Evolutionary conservation across 2,797 vertebrate species (phyloP), one percentile per base, ranked within the genome.

Genomic region (Oophaga sylvatica): DNA sequence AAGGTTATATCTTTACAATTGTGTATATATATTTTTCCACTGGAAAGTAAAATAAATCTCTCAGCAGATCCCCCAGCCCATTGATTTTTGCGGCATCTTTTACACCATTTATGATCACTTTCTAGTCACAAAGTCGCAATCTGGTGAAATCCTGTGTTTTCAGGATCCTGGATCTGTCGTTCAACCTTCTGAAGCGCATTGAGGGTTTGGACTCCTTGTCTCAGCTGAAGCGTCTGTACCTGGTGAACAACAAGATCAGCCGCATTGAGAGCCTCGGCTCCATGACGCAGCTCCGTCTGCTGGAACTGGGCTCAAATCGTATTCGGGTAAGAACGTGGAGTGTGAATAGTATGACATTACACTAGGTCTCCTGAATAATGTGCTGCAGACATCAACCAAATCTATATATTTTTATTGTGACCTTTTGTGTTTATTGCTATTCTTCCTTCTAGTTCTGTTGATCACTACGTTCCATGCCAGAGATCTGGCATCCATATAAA

Each of bases 221-320:
- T 56, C 94, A 80, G 10, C 90, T 99, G 62, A 98, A 97, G 91
- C 99, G 98, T 86, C 97, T 99, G 90, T 99, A 99, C 93, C 93
- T 99, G 90, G 97, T 99, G 91, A 99, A 99, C 94, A 99, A 99
- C 91, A 99, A 99, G 95, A 98, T 99, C 87, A 90, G 90, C 89
- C 95, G 94, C 93, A 97, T 99, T 78, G 93, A 96, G 91, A 99
- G 97, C 90, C 35, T 99, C 86, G 96, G 96, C 85, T 95, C 92
- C 90, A 90, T 99, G 75, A 94, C 94, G n/a, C 90, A 93, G 90
- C 94, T 99, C 76, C 96, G 97, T 89, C 98, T 99, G 97, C 93
- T 99, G 84, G 98, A 99, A 93, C 93, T 99, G 92, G 98, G 98
- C 57, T 99, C 98, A 57, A 99, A 99, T 91, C 96, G 98, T 78